Evolutionary conservation across 2,888 invertebrate genomes (phyloP).

Genomic region (Unio delphinus): DNA sequence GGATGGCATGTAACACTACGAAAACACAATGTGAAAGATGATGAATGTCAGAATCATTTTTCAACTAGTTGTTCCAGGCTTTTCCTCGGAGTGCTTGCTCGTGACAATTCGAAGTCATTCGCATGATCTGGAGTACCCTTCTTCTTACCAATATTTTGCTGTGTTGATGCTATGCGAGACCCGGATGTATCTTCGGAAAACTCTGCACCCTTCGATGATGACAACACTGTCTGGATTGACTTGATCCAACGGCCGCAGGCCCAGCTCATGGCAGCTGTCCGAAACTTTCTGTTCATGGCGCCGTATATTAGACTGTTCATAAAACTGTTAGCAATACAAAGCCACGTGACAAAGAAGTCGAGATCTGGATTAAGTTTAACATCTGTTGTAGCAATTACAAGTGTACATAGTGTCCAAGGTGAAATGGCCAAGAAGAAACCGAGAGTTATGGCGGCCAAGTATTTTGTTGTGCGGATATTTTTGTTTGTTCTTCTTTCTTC

Average conservation of each 20-base stretch:
- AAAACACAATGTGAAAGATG: no score
- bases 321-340: slow-evolving; percentile 42
- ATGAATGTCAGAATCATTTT: no score
- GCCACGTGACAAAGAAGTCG: slow-evolving; percentile 38
- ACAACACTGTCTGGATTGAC: background rate
- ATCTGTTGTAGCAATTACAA: slow-evolving; percentile 24
- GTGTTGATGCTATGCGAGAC: no score
- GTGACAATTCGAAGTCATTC: no score
- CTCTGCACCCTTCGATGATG: no score
- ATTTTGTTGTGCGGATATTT: slow-evolving; percentile 31
- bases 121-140: no score
- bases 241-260: slow-evolving; percentile 22
- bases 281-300: slow-evolving; percentile 28
- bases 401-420: slow-evolving; percentile 38
- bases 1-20: no score
- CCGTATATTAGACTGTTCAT: slow-evolving; percentile 40
- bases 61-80: no score
- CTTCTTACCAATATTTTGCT: no score
- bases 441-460: slow-evolving; percentile 29
- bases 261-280: slow-evolving; percentile 22
- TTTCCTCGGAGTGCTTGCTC: no score
- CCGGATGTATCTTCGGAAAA: no score
- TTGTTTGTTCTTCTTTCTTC: slow-evolving; percentile 18
- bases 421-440: slow-evolving; percentile 40
- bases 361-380: slow-evolving; percentile 27